These are phyloP conservation scores for Mus spretus DNA, from an alignment of 2,797 vertebrate genomes.

Conservation along the genomic window DNA sequence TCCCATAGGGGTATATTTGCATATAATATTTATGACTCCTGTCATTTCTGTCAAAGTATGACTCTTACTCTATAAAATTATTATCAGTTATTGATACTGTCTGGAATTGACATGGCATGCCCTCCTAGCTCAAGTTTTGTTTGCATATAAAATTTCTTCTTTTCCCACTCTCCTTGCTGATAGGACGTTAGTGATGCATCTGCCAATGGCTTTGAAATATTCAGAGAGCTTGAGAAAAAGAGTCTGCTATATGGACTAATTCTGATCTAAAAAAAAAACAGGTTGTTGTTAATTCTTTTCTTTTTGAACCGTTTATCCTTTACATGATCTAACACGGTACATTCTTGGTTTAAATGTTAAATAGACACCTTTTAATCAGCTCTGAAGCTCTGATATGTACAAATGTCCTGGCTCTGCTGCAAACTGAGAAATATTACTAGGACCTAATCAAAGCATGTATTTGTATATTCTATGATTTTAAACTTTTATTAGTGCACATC, in stretches of 20 bases:
- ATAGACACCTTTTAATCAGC: neutral
- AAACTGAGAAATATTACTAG: neutral
- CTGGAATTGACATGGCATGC: neutral
- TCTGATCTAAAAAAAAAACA: neutral
- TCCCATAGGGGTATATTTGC: slow-evolving; percentile 31
- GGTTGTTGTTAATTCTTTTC: neutral
- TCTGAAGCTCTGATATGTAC: neutral
- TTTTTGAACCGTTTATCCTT: neutral
- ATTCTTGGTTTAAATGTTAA: neutral
- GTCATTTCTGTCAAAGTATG: slow-evolving; percentile 52
- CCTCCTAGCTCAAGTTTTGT: neutral
- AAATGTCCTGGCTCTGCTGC: neutral
- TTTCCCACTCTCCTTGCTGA: neutral
- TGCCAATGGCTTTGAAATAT: neutral
- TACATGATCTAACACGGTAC: neutral
- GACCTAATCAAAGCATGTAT: neutral
- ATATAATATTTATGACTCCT: slow-evolving; percentile 51
- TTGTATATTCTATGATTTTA: slow-evolving; percentile 11
- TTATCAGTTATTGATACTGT: neutral
- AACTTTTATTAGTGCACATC: neutral
- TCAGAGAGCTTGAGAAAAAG: neutral
- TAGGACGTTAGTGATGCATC: neutral
- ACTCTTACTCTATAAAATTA: slow-evolving; percentile 51
- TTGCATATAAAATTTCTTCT: neutral
- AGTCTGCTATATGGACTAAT: neutral